Evolutionary conservation across 2,113 vertebrate genomes (phyloP), one percentile per base, ranked within the genome.

Genomic region (Lucifuga dentata): DNA sequence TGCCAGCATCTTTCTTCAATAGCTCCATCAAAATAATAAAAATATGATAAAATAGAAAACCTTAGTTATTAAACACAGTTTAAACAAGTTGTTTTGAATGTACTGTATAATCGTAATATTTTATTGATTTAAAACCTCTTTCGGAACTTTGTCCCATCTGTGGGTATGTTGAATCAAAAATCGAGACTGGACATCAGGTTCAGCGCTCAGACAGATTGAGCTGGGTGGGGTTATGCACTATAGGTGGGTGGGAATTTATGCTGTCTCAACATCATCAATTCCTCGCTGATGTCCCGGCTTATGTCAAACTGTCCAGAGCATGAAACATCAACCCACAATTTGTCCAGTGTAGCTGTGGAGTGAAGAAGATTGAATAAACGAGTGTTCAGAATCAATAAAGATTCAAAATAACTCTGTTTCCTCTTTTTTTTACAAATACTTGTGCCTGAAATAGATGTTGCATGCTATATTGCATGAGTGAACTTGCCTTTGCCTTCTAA

Each of bases 301-400:
- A 85, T 74, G 80, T 78, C 76, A 80, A 50, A 40, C 39, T 63
- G 69, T 78, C 55, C 41, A 11, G 45, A 46, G 43, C 35, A 36
- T 21, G 38, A 49, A 69, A 67, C 73, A 68, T 51, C 26, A 62
- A 77, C 20, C 44, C 43, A 40, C 1, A 8, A 48, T 74, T 76
- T 72, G 49, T 73, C 63, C 74, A 63, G 52, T 8, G 36, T 19
- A 15, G 50, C 63, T 3, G 51, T 65, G 68, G 29, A 16, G 67
- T 61, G 62, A 83, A 78, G 52, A 62, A 32, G 61, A 12, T 8
- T 49, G 44, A 58, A 80, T 53, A 55, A 80, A 84, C 62, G 73
- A 43, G 40, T n/a, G 17, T 7, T 3, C 26, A 7, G 39, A 35
- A 20, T 50, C 16, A 63, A 12, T 36, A 50, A 76, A 16, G 11